Evolutionary conservation across 2,888 invertebrate species (phyloP).

Genomic region (Parelbella ahira): DNA sequence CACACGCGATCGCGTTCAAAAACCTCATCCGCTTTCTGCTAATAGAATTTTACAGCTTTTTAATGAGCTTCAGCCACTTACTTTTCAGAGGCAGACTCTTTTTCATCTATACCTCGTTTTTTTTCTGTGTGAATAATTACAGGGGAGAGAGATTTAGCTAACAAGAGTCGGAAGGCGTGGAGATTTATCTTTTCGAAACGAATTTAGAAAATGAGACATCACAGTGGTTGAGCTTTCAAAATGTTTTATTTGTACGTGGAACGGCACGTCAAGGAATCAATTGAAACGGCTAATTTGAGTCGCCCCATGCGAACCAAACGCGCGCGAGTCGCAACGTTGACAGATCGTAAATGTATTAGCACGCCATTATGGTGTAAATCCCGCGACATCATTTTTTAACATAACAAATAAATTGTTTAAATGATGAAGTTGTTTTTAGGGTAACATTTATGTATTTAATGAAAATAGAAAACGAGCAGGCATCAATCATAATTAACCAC

Average conservation of each 20-base stretch:
- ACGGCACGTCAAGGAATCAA: conserved; percentile 54
- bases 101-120: conserved; percentile 60
- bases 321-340: conserved; percentile 31
- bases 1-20: conserved; percentile 34
- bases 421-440: not conserved
- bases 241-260: conserved; percentile 45
- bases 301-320: conserved; percentile 35
- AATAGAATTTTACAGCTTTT: conserved; percentile 75
- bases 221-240: conserved; percentile 42
- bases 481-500: too few relatives aligned
- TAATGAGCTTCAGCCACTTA: conserved; percentile 72
- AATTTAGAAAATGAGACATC: conserved; percentile 80
- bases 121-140: conserved; percentile 66
- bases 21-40: conserved; percentile 54
- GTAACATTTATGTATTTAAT: too few relatives aligned
- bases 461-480: too few relatives aligned
- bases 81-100: conserved; percentile 61
- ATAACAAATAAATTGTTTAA: not conserved
- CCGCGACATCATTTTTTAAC: not conserved
- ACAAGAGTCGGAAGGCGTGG: conserved; percentile 66
- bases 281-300: conserved; percentile 71
- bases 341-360: conserved; percentile 62
- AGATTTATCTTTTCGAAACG: conserved; percentile 77
- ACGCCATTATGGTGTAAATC: conserved; percentile 17
- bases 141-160: conserved; percentile 71